phyloP scores from a whole-genome alignment of 1,140 invertebrate genomes.

The Holcopasites calliopsidis region DNA sequence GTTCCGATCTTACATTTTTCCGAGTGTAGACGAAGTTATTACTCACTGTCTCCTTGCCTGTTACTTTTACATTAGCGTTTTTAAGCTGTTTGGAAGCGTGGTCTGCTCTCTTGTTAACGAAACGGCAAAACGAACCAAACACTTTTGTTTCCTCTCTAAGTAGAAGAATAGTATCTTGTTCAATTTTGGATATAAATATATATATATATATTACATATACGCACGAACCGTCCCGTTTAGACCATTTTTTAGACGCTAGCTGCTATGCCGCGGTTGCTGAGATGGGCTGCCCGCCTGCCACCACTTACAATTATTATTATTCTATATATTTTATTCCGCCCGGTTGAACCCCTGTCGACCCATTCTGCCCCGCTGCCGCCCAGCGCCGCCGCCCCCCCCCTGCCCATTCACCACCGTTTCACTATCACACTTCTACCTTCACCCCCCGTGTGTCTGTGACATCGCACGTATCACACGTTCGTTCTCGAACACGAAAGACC shows the following conservation, averaged over 20 bases:
- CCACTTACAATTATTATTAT: slow-evolving; percentile 72
- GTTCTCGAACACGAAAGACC: slow-evolving; percentile 48
- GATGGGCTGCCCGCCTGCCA: slow-evolving; percentile 76
- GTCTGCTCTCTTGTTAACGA: slow-evolving; percentile 46
- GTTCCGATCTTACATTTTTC: slow-evolving; percentile 36
- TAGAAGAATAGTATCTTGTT: slow-evolving; percentile 62
- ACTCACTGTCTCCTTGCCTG: slow-evolving; percentile 57
- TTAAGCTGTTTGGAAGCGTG: slow-evolving; percentile 47
- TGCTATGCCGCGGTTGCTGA: slow-evolving; percentile 76
- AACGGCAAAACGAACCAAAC: slow-evolving; percentile 37
- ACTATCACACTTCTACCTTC: slow-evolving; percentile 22
- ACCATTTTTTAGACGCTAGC: slow-evolving; percentile 73
- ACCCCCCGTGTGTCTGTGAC: slow-evolving; percentile 48
- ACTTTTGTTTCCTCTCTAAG: slow-evolving; percentile 58
- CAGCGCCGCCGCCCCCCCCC: not conserved
- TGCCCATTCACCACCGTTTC: slow-evolving; percentile 7
- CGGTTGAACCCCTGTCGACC: slow-evolving; percentile 32
- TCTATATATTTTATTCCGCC: slow-evolving; percentile 55
- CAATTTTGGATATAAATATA: slow-evolving; percentile 59
- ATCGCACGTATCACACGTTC: slow-evolving; percentile 62
- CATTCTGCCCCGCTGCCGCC: not conserved
- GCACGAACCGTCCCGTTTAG: slow-evolving; percentile 61
- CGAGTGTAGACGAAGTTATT: slow-evolving; percentile 40
- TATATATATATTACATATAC: slow-evolving; percentile 41
- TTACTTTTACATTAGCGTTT: slow-evolving; percentile 51